Evolutionary conservation across 2,113 vertebrate genomes (phyloP).

Genomic region (Microcebus lehilahytsara): DNA sequence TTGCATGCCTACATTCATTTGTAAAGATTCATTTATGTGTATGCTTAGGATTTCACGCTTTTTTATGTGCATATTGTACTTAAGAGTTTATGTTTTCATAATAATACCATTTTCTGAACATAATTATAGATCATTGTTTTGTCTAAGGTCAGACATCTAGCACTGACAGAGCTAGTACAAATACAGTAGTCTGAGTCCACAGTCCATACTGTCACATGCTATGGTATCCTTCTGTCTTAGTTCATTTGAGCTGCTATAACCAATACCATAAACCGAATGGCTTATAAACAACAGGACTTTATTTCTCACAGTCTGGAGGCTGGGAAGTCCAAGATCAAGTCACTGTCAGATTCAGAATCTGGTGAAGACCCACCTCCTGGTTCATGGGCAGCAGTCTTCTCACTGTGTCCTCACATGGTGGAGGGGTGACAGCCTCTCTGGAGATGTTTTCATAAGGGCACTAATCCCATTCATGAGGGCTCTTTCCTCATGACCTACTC

Average conservation of each 20-base stretch:
- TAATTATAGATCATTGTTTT: neutral
- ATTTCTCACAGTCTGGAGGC: neutral
- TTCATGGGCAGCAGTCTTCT: neutral
- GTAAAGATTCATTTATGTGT: neutral
- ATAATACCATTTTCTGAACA: neutral
- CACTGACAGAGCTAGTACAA: neutral
- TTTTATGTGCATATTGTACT: neutral
- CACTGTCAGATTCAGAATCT: neutral
- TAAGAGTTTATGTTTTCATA: neutral
- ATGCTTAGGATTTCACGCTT: neutral
- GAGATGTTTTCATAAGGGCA: neutral
- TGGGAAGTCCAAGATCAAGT: neutral
- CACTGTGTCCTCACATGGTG: neutral
- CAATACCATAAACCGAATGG: neutral
- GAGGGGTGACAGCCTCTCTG: neutral
- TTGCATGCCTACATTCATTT: neutral
- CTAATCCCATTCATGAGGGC: neutral
- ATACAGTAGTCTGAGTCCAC: neutral
- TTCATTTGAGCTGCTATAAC: neutral
- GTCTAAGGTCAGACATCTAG: neutral
- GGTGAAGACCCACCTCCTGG: neutral
- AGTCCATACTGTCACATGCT: neutral
- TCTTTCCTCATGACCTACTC: neutral
- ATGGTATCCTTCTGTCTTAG: neutral
- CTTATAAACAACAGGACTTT: neutral